Evolutionary conservation across 2,113 vertebrate genomes (phyloP).

Genomic region (Tenebrosternarchus preto): DNA sequence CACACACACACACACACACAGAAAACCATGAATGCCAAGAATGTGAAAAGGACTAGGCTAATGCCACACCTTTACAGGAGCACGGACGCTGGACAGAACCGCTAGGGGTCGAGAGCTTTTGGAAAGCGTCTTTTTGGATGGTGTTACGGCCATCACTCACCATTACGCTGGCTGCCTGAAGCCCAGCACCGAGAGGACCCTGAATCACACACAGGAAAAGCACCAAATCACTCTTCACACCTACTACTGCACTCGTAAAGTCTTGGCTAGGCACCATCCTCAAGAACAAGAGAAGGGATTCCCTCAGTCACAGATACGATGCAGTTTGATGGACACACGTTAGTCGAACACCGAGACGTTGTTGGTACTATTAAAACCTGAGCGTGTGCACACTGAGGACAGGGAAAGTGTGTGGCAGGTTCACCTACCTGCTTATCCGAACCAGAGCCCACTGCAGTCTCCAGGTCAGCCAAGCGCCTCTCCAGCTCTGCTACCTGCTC

Average conservation of each 20-base stretch:
- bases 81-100: not conserved
- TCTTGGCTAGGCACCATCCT: not conserved
- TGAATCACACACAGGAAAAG: conserved; percentile 58
- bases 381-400: no score
- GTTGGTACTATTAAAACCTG: no score
- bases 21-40: not conserved
- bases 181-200: conserved; percentile 85
- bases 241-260: not conserved
- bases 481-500: conserved; percentile 86
- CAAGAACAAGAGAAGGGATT: not conserved
- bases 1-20: not conserved
- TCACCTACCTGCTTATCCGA: conserved; percentile 85
- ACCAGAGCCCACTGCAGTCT: conserved; percentile 81
- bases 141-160: conserved; percentile 70
- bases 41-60: no score
- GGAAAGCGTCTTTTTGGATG: not conserved
- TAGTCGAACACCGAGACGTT: not conserved
- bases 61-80: not conserved
- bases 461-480: conserved; percentile 88
- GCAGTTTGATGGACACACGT: not conserved
- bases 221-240: not conserved
- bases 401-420: not conserved
- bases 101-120: not conserved
- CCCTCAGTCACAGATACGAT: not conserved
- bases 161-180: conserved; percentile 86